These are phyloP conservation scores for Sula dactylatra DNA, from an alignment of 2,113 vertebrate species.

Conservation along the genomic window DNA sequence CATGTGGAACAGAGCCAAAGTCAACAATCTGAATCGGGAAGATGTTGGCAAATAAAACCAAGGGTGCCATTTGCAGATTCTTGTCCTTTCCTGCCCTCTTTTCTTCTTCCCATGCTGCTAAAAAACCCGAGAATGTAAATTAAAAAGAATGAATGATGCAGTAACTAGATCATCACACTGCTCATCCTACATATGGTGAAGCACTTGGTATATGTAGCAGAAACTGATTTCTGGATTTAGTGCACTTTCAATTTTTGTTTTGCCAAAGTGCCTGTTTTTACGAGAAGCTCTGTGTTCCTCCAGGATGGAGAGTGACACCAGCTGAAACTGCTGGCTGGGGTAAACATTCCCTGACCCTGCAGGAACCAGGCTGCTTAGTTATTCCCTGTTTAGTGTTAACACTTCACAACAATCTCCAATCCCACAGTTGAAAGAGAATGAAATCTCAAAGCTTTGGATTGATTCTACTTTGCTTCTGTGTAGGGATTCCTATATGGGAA, in stretches of 20 bases:
- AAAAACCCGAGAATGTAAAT: not conserved
- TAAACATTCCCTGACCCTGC: not conserved
- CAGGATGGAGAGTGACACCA: not conserved
- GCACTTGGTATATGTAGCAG: not conserved
- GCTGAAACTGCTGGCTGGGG: not conserved
- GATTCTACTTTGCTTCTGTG: not conserved
- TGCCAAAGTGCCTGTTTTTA: not conserved
- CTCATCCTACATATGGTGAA: not conserved
- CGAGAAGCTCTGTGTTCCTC: not conserved
- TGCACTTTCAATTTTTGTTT: not conserved
- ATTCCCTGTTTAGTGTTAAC: not conserved
- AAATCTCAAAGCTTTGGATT: not conserved
- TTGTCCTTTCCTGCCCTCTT: not conserved
- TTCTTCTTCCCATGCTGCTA: not conserved
- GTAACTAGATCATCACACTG: not conserved
- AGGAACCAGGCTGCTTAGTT: not conserved
- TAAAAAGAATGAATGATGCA: not conserved
- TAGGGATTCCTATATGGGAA: not conserved
- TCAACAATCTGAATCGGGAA: not conserved
- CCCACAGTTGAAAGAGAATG: not conserved
- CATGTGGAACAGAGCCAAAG: not conserved
- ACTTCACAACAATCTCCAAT: not conserved
- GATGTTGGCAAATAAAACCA: not conserved
- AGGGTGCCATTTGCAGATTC: not conserved
- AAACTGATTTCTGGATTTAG: not conserved